These are phyloP conservation scores for Timema cristinae DNA, from an alignment of 2,888 invertebrate species.

Conservation along the genomic window DNA sequence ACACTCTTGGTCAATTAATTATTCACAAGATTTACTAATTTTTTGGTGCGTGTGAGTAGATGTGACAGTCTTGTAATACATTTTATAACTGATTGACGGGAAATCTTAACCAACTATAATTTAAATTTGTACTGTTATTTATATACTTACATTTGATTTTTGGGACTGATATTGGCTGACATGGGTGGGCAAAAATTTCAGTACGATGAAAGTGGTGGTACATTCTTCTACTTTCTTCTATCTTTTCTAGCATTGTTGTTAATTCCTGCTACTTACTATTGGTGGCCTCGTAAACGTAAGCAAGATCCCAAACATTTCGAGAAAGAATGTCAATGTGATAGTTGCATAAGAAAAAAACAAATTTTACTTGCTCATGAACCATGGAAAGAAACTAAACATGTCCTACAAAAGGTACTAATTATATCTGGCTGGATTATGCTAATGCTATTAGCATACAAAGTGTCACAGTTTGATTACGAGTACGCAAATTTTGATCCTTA, in stretches of 20 bases:
- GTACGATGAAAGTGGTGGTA: conserved; percentile 99
- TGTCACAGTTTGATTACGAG: conserved; percentile 96
- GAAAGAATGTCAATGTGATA: conserved; percentile 84
- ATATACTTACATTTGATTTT: too few species aligned
- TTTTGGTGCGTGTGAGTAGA: too few species aligned
- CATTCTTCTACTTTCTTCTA: conserved; percentile 97
- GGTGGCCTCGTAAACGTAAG: conserved; percentile 90
- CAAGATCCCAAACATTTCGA: conserved; percentile 76
- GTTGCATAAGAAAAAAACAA: conserved; percentile 78
- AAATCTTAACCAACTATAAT: too few species aligned
- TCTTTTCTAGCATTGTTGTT: conserved; percentile 94
- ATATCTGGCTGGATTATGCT: conserved; percentile 79
- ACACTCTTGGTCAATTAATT: too few species aligned
- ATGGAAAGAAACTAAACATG: conserved; percentile 77
- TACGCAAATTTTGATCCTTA: conserved; percentile 99
- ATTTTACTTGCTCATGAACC: conserved; percentile 82
- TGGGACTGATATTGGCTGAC: neutral
- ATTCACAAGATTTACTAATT: too few species aligned
- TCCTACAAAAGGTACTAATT: conserved; percentile 64
- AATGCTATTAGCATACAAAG: conserved; percentile 80
- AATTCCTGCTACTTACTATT: conserved; percentile 94
- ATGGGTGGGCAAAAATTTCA: conserved; percentile 99
- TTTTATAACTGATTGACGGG: too few species aligned
- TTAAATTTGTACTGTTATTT: too few species aligned
- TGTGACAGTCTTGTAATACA: too few species aligned